These are phyloP conservation scores for Pherbina coryleti DNA, from an alignment of 2,888 invertebrate genomes.

Conservation along the genomic window DNA sequence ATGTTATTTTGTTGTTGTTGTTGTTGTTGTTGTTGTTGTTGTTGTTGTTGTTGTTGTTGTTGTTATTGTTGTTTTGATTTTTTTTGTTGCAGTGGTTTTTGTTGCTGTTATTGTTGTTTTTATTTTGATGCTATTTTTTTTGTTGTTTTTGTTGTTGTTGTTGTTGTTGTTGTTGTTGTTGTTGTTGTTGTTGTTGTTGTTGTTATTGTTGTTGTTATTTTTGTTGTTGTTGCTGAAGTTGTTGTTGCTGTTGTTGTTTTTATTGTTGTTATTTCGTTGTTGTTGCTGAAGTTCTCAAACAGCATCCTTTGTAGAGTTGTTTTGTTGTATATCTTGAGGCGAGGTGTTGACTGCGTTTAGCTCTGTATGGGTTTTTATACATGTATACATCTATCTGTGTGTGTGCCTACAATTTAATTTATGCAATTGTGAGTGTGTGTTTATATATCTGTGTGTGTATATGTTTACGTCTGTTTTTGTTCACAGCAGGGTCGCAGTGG, in stretches of 20 bases:
- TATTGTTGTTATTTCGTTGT: too few species aligned
- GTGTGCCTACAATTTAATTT: background rate
- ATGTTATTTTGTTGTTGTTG: too few species aligned
- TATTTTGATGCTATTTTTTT: too few species aligned
- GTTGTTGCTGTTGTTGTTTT: too few species aligned
- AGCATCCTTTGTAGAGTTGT: constrained; percentile 1
- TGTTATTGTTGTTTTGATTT: too few species aligned
- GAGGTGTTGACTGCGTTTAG: background rate
- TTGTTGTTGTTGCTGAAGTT: background rate
- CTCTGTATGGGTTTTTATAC: background rate
- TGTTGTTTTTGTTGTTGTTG: background rate
- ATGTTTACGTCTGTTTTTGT: background rate
- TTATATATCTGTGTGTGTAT: background rate
- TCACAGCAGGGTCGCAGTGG: background rate
- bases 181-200: background rate
- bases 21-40: too few species aligned
- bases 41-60: too few species aligned
- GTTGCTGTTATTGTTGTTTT: too few species aligned
- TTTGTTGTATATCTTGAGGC: background rate
- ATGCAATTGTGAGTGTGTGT: too few species aligned
- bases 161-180: background rate
- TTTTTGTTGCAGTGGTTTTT: too few species aligned
- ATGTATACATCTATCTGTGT: background rate
- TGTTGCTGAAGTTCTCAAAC: background rate
- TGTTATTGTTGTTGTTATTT: background rate